phyloP scores from a whole-genome alignment of 2,888 invertebrate species.

The Drosophila emarginata region DNA sequence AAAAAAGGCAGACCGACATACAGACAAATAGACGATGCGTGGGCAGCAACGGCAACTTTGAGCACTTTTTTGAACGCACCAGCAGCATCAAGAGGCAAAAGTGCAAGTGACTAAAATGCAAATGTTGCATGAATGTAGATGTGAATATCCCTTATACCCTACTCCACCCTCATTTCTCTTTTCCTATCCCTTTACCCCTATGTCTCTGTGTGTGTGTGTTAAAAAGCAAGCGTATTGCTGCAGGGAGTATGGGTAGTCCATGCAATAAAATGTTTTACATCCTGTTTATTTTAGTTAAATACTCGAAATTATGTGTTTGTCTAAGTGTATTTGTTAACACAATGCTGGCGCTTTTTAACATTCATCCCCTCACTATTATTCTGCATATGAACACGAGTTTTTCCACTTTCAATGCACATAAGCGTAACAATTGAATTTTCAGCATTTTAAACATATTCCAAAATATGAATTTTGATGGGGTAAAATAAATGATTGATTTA shows the following conservation, averaged over 20 bases:
- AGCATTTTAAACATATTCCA: conserved; percentile 39
- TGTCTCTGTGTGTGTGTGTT: conserved; percentile 22
- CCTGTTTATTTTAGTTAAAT: conserved; percentile 78
- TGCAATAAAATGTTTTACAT: conserved; percentile 77
- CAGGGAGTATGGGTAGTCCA: conserved; percentile 27
- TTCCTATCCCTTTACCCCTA: not conserved
- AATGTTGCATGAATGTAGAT: conserved; percentile 19
- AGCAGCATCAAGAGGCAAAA: conserved; percentile 42
- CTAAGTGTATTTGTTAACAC: conserved; percentile 74
- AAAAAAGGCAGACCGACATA: conserved; percentile 18
- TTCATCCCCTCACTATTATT: not conserved
- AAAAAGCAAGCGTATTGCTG: conserved; percentile 43
- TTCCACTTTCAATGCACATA: conserved; percentile 15
- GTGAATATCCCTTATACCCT: not conserved
- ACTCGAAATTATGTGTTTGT: conserved; percentile 76
- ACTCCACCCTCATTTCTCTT: not conserved
- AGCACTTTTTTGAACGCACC: conserved; percentile 45
- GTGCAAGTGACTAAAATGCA: conserved; percentile 41
- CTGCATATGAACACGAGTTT: conserved; percentile 1
- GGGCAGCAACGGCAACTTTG: conserved; percentile 37
- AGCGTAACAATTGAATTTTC: conserved; percentile 50
- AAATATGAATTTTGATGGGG: conserved; percentile 4
- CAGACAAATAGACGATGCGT: conserved; percentile 14
- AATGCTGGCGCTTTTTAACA: conserved; percentile 29
- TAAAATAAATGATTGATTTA: too few species aligned